Percentiles rank a stretch among this genome's conserved stretches.
These are phyloP conservation scores for Tenthredo amoena DNA, from an alignment of 2,888 invertebrate species.

Conservation along the genomic window DNA sequence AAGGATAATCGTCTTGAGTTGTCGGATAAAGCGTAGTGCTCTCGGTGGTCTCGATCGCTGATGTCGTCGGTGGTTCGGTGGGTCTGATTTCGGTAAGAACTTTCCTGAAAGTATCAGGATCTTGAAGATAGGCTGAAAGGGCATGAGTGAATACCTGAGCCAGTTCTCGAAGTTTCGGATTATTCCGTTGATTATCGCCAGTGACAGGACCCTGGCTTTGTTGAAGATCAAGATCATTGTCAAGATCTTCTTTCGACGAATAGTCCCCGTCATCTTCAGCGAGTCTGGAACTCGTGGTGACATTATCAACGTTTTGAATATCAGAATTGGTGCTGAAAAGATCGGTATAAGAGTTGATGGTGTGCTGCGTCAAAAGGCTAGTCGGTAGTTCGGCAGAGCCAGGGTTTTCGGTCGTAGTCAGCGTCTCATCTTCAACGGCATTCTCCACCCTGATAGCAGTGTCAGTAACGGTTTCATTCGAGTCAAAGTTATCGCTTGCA, in stretches of 20 bases:
- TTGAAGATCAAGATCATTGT: slow-evolving; percentile 81
- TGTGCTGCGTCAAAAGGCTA: slow-evolving; percentile 84
- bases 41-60: slow-evolving; percentile 75
- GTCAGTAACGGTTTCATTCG: slow-evolving; percentile 72
- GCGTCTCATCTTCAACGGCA: slow-evolving; percentile 59
- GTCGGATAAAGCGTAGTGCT: slow-evolving; percentile 68
- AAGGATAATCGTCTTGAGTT: slow-evolving; percentile 80
- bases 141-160: slow-evolving; percentile 93
- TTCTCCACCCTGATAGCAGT: slow-evolving; percentile 49
- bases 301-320: slow-evolving; percentile 65
- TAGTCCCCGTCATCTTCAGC: slow-evolving; percentile 56
- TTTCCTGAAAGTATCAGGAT: slow-evolving; percentile 89
- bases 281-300: slow-evolving; percentile 50
- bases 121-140: slow-evolving; percentile 89
- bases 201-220: slow-evolving; percentile 84
- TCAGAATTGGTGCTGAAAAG: slow-evolving; percentile 77
- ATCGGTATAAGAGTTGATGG: slow-evolving; percentile 83
- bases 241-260: slow-evolving; percentile 63
- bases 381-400: slow-evolving; percentile 79
- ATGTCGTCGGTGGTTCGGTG: slow-evolving; percentile 84
- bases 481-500: slow-evolving; percentile 82
- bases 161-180: slow-evolving; percentile 84
- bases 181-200: slow-evolving; percentile 78
- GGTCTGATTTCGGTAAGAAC: slow-evolving; percentile 89
- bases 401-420: slow-evolving; percentile 56